Evolutionary conservation across 1,140 invertebrate genomes (phyloP).

Genomic region (Ceratosolen solmsi): DNA sequence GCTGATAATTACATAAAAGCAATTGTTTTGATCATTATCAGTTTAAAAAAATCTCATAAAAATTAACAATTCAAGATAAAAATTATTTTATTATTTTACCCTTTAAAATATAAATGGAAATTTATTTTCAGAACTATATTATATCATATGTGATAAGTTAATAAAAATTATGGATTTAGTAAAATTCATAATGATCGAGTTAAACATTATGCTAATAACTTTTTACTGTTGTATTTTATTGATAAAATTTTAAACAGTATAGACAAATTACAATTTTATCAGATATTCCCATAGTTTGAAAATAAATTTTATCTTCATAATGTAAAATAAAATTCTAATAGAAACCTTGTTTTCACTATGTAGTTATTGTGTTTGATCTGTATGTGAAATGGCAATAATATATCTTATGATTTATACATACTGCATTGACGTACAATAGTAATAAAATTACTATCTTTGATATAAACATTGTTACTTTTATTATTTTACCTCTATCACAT

Average conservation of each 20-base stretch:
- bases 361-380: neutral
- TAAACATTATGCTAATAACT: too few relatives aligned
- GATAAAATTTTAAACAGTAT: too few relatives aligned
- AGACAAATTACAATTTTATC: too few relatives aligned
- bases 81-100: slow-evolving; percentile 41
- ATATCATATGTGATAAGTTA: too few relatives aligned
- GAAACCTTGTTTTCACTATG: slow-evolving; percentile 8
- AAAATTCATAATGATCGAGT: too few relatives aligned
- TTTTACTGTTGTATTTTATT: too few relatives aligned
- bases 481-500: slow-evolving; percentile 36
- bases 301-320: slow-evolving; percentile 1
- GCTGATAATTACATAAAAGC: slow-evolving; percentile 24
- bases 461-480: slow-evolving; percentile 54
- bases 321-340: neutral
- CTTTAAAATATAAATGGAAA: slow-evolving; percentile 33
- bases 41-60: slow-evolving; percentile 40
- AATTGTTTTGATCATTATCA: slow-evolving; percentile 25
- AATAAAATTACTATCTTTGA: slow-evolving; percentile 61
- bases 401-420: slow-evolving; percentile 29
- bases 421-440: slow-evolving; percentile 26
- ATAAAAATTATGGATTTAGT: too few relatives aligned
- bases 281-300: neutral
- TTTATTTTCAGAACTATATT: too few relatives aligned
- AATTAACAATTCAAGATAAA: slow-evolving; percentile 33
- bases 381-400: slow-evolving; percentile 2